Evolutionary conservation across 2,888 invertebrate genomes (phyloP).

Genomic region (Bedellia somnulentella): DNA sequence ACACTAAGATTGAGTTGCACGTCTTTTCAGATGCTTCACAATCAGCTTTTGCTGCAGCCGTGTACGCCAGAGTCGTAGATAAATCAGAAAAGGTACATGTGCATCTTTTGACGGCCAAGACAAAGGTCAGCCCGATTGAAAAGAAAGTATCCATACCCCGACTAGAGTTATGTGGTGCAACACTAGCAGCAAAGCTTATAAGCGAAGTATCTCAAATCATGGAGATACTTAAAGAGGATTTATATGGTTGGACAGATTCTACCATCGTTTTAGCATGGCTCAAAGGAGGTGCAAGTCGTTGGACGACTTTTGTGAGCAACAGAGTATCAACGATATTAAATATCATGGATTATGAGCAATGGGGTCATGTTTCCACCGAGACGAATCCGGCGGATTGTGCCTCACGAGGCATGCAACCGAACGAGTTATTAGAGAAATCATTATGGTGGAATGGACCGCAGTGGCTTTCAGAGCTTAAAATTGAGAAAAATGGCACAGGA

Average conservation of each 20-base stretch:
- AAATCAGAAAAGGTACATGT: slow-evolving; percentile 1
- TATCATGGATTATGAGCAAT: not conserved
- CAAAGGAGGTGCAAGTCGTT: not conserved
- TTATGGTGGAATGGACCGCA: slow-evolving; percentile 1
- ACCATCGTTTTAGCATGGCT: slow-evolving; percentile 1
- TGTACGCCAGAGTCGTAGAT: slow-evolving; percentile 3
- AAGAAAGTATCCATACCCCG: slow-evolving; percentile 6
- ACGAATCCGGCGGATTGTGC: slow-evolving; percentile 1
- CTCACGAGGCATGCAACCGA: not conserved
- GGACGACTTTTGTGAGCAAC: slow-evolving; percentile 1
- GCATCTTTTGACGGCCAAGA: slow-evolving; percentile 5
- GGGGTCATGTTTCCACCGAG: not conserved
- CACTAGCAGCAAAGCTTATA: not conserved
- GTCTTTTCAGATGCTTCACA: slow-evolving; percentile 8
- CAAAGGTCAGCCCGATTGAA: slow-evolving; percentile 7
- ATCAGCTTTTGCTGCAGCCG: slow-evolving; percentile 5
- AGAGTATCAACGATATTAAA: not conserved
- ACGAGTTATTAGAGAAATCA: not conserved
- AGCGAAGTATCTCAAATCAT: not conserved
- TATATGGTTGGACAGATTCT: slow-evolving; percentile 1
- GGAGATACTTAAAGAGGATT: not conserved
- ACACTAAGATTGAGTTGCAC: slow-evolving; percentile 4
- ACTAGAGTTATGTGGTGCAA: slow-evolving; percentile 6
- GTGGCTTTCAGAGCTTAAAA: not conserved
- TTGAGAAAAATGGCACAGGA: not conserved